Evolutionary conservation across 2,888 invertebrate species (phyloP).

Genomic region (Ormyrus nitidulus): DNA sequence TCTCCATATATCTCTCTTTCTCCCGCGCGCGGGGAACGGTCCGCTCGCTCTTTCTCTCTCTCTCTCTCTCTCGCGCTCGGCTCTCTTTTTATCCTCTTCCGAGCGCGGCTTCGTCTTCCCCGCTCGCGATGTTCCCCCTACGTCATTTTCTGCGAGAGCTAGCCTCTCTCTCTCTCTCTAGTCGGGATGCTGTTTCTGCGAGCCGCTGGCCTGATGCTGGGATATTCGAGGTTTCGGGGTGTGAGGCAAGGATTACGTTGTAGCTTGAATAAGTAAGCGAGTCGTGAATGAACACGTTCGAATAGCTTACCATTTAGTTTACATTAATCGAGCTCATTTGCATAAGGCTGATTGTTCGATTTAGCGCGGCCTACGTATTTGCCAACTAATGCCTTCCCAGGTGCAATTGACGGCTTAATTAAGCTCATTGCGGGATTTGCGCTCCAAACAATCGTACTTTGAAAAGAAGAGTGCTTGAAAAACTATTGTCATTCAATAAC

Average conservation of each 20-base stretch:
- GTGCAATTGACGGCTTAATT: too few species aligned
- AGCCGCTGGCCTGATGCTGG: background rate
- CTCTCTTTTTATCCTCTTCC: background rate
- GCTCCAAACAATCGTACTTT: too few species aligned
- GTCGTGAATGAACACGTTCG: background rate
- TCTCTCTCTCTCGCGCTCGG: conserved; percentile 1
- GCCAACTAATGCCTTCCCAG: too few species aligned
- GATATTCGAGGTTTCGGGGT: background rate
- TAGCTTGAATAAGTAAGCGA: background rate
- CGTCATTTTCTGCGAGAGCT: background rate
- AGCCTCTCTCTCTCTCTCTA: background rate
- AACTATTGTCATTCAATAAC: too few species aligned
- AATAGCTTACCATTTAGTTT: conserved; percentile 20
- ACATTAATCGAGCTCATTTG: background rate
- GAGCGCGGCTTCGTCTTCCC: background rate
- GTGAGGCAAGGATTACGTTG: background rate
- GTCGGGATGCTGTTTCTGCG: background rate
- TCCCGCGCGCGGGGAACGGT: background rate
- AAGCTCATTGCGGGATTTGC: too few species aligned
- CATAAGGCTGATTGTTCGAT: background rate
- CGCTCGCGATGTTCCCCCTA: background rate
- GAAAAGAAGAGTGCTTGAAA: too few species aligned
- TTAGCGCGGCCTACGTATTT: background rate
- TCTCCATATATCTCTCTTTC: conserved; percentile 53
- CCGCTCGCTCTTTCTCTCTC: conserved; percentile 53